These are phyloP conservation scores for Calameuta filiformis DNA, from an alignment of 2,888 invertebrate genomes.

Conservation along the genomic window DNA sequence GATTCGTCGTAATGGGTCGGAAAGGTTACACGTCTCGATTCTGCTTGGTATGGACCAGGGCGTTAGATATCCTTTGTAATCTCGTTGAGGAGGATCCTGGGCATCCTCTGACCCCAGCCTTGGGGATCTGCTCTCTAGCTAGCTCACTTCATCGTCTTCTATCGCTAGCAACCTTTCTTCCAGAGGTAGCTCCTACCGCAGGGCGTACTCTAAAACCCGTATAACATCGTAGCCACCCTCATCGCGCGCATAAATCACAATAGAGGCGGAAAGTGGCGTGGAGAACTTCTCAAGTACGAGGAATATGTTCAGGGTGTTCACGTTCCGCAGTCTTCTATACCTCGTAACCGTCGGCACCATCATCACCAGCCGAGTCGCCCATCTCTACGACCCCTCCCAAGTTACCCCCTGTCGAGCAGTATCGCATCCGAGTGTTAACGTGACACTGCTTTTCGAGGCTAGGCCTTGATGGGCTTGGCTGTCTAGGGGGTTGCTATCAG, in stretches of 20 bases:
- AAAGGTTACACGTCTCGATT: constrained; percentile 46
- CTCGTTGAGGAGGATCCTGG: constrained; percentile 60
- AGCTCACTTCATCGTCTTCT: constrained; percentile 23
- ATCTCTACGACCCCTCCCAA: background rate
- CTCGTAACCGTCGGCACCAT: background rate
- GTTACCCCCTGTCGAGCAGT: constrained; percentile 1
- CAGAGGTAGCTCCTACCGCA: background rate
- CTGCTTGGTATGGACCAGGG: constrained; percentile 53
- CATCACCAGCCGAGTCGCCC: constrained; percentile 4
- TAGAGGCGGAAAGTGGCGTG: constrained; percentile 63
- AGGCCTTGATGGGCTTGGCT: background rate
- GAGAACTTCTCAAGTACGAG: constrained; percentile 58
- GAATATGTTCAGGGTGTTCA: constrained; percentile 49
- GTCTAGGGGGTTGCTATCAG: constrained; percentile 1
- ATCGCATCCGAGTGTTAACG: constrained; percentile 19
- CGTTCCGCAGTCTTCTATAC: constrained; percentile 25
- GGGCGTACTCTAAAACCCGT: constrained; percentile 46
- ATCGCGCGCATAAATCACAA: constrained; percentile 64
- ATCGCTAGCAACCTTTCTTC: background rate
- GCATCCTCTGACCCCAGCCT: constrained; percentile 32
- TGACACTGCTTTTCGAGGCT: background rate
- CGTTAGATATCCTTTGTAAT: constrained; percentile 60
- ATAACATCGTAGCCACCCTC: constrained; percentile 56
- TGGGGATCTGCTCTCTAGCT: constrained; percentile 20
- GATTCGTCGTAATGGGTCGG: constrained; percentile 28